Base-by-base conservation (phyloP, 2,113 vertebrate genomes). In the Cyprinodon tularosa region DNA sequence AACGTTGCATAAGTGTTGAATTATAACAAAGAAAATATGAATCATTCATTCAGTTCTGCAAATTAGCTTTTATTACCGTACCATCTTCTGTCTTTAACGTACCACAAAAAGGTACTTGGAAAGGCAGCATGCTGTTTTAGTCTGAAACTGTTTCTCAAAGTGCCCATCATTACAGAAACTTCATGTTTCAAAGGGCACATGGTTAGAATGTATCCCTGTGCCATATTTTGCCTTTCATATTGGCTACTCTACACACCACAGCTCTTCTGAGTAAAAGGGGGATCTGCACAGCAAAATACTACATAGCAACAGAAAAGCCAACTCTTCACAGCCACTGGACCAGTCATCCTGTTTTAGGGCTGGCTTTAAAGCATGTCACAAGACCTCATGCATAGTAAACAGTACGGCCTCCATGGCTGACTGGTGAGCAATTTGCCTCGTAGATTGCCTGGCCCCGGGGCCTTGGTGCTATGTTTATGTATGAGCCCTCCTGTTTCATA, bases 351-450 rank as follows among this genome's bases (percentile, higher is more conserved):
- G 86, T 97, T 96, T 94, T 96, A 97, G 96, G 96, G 96, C 96
- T 95, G 97, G 96, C 96, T 97, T 97, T 92, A 96, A 97, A 97
- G 96, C 96, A 96, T 96, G 95, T 97, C 96, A 97, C 96, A 90
- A 75, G 90, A 96, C 95, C 96, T 97, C 96, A 99, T 98, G 97
- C 97, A 98, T 99, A 98, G 97, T 98, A 98, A 98, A 97, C 96
- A 97, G 96, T 94, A 94, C 96, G 95, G 96, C 88, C 93, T 96
- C 95, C 96, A 95, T 94, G 95, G 94, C 94, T 95, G 91, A 96
- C 95, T 96, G 96, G 96, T 93, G 92, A 94, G 96, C 96, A 97
- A 98, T 98, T 97, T 98, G 95, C 95, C 96, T 95, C 90, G 95
- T 96, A 93, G 91, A 93, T 97, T 96, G 97, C 96, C 96, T 96